phyloP scores from a whole-genome alignment of 2,888 invertebrate species.

The Podabrus alpinus region DNA sequence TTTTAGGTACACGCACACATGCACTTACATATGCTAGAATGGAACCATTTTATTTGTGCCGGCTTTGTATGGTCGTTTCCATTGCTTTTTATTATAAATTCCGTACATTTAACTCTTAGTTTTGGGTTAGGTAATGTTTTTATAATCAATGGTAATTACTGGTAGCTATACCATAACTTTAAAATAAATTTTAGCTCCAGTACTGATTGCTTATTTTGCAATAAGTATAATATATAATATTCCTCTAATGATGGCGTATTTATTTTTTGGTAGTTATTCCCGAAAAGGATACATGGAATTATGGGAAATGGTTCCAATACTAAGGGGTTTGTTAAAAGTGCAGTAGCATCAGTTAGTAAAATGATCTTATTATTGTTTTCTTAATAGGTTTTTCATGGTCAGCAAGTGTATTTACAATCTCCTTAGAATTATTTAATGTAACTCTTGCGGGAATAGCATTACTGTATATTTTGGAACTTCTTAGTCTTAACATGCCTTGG shows the following conservation, averaged over 20 bases:
- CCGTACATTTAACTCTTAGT: not conserved
- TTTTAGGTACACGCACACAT: not conserved
- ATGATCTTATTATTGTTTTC: not conserved
- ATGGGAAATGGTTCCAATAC: conserved; percentile 8
- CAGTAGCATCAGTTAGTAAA: not conserved
- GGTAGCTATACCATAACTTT: not conserved
- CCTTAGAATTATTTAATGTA: conserved; percentile 3
- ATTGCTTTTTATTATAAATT: not conserved
- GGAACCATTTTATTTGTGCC: not conserved
- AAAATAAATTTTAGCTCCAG: not conserved
- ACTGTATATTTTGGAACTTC: not conserved
- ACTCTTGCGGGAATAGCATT: not conserved
- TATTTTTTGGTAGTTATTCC: conserved; percentile 10
- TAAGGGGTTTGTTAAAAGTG: not conserved
- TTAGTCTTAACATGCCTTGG: conserved; percentile 1
- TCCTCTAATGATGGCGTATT: not conserved
- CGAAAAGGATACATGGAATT: conserved; percentile 5
- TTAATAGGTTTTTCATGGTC: conserved; percentile 8
- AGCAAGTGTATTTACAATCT: not conserved
- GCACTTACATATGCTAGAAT: not conserved
- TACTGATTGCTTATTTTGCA: not conserved
- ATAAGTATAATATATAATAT: not conserved
- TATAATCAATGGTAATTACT: not conserved
- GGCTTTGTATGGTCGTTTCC: not conserved
- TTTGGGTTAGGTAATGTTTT: not conserved